Percentiles rank a stretch among this genome's conserved stretches.
Evolutionary conservation across 2,113 vertebrate species (phyloP).

Genomic region (Coracopsis vasa): DNA sequence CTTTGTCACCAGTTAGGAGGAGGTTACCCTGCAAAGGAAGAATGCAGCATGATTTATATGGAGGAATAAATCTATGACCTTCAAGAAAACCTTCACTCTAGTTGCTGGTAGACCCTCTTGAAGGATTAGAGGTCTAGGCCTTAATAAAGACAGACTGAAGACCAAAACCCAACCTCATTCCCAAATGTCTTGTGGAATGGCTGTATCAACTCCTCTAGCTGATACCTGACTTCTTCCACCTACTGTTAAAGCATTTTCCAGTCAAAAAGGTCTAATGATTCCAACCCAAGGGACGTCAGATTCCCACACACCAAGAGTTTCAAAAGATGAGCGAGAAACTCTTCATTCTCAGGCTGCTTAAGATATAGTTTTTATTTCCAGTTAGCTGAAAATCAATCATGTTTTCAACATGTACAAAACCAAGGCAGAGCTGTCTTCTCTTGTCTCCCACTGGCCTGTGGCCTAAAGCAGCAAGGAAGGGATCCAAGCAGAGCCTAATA

Average conservation of each 20-base stretch:
- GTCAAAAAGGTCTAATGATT: neutral
- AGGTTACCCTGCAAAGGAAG: constrained; percentile 85
- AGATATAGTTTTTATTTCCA: neutral
- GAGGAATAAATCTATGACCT: neutral
- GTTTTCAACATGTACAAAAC: neutral
- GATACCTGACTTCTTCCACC: neutral
- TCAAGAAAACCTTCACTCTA: neutral
- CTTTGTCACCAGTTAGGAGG: constrained; percentile 94
- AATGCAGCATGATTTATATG: neutral
- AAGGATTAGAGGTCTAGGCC: neutral
- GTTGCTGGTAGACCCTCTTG: neutral
- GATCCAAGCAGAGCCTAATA: constrained; percentile 23
- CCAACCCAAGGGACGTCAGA: neutral
- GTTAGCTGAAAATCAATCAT: constrained; percentile 2
- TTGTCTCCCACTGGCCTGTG: neutral
- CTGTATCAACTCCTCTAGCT: neutral
- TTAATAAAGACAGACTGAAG: neutral
- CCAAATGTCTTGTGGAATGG: neutral
- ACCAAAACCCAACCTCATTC: neutral
- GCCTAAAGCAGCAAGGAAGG: constrained; percentile 15
- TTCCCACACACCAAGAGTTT: neutral
- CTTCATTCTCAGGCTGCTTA: neutral
- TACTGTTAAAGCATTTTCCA: neutral
- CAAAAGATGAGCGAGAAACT: neutral
- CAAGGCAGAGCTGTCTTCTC: constrained; percentile 26